Base-by-base conservation (phyloP, 2,888 invertebrate species). In the Cosmopolites sordidus region DNA sequence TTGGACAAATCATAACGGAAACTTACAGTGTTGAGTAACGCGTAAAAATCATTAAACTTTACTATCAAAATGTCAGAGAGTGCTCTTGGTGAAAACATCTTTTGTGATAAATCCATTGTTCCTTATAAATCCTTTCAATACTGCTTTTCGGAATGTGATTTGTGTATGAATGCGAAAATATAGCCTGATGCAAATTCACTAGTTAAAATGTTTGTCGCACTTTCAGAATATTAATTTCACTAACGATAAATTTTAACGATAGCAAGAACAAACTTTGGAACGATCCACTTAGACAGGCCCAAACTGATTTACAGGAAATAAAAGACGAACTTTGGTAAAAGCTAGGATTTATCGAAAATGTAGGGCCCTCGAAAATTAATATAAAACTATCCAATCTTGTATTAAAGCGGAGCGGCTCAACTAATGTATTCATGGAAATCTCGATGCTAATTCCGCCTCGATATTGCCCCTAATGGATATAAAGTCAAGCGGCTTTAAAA, bases 341-440 rank as follows among this genome's bases (percentile, higher is more conserved):
- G 33, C 33, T 33, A 8, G 22, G 22, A 22, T 22, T 22, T 22
- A 22, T 22, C 33, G 33, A 33, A 33, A 12, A 33, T 33, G n/a
- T 15, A 40, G 17, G 17, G 11, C 40, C 40, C 17, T 43, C 43
- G 15, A 49, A 56, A 52, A 56, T 52, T 56, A 56, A 51, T 54
- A 57, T 54, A 57, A 54, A 57, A 57, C 57, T 57, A 45, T 57
- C 51, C 47, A 45, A 43, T 40, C 39, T 27, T 15, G 51, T 44
- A 51, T 57, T 54, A 54, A 57, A 57, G 47, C 50, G 46, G 46
- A 51, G 43, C 47, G 45, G 45, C 39, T 43, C 54, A 50, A 57
- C 54, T 54, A 57, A 57, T 48, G 43, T 57, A 57, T 57, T 57
- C 57, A 57, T 57, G 57, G 54, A 57, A 57, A 57, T 54, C 51